A percentile compares a stretch with the other conserved stretches of the same genome.
Conservation (phyloP, 2,113 vertebrate genomes). For the Ochotona princeps region DNA sequence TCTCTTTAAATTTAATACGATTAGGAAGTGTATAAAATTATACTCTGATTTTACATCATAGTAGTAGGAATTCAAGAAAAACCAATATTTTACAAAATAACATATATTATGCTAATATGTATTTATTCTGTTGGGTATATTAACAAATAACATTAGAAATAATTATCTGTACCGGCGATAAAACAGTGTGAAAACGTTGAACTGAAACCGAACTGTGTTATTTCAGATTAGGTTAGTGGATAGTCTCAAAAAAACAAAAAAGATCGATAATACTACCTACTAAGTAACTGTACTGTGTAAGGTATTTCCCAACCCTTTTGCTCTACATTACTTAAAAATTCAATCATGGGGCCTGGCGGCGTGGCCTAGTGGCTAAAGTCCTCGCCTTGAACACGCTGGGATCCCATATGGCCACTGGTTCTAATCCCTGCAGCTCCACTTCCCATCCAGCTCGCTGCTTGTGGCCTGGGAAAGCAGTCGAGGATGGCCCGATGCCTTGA, state of each 20-base stretch:
- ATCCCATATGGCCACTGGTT: no score
- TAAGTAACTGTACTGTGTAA: not conserved
- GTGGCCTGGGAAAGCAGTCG: no score
- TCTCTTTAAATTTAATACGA: not conserved
- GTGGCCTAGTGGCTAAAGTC: no score
- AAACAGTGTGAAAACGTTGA: not conserved
- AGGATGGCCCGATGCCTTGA: no score
- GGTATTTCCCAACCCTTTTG: not conserved
- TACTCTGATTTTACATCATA: slow-evolving; percentile 4
- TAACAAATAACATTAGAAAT: not conserved
- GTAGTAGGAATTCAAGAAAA: not conserved
- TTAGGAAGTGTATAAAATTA: not conserved
- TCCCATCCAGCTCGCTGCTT: no score
- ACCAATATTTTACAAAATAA: not conserved
- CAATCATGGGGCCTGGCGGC: no score
- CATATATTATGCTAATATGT: not conserved
- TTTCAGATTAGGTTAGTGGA: not conserved
- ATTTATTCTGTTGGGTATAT: not conserved
- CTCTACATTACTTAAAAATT: not conserved
- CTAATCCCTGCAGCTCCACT: no score
- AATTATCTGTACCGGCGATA: not conserved
- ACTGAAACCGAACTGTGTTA: not conserved
- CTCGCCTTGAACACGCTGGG: no score
- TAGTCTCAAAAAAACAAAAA: not conserved
- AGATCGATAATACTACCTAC: not conserved